A percentile compares a stretch with the other conserved stretches of the same genome.
phyloP scores from a whole-genome alignment of 35 echinoderm and acorn worm species.

The Diadema setosum region DNA sequence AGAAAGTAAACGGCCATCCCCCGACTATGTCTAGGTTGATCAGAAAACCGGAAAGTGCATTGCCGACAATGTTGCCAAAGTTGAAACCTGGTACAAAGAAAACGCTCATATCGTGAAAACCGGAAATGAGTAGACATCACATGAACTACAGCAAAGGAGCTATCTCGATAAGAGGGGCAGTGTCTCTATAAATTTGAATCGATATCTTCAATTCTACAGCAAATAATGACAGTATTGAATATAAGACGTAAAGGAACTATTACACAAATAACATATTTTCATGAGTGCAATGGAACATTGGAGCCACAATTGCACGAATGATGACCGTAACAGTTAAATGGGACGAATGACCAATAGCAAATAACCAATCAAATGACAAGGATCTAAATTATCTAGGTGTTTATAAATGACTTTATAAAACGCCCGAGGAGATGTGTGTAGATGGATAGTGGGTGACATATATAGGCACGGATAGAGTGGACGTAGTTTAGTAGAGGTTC shows the following conservation, averaged over 20 bases:
- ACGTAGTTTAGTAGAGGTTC: too few species aligned
- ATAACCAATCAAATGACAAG: too few species aligned
- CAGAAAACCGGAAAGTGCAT: slow-evolving; percentile 47
- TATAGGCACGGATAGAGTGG: too few species aligned
- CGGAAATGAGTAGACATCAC: neutral
- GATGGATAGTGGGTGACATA: too few species aligned
- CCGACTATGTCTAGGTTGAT: slow-evolving; percentile 31
- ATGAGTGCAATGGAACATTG: too few species aligned
- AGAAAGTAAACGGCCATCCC: slow-evolving; percentile 79
- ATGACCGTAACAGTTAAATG: too few species aligned
- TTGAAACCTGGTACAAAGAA: slow-evolving; percentile 8
- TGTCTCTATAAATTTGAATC: neutral
- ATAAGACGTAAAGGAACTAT: neutral
- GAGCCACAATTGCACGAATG: too few species aligned
- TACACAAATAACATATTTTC: neutral
- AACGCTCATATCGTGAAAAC: too few species aligned
- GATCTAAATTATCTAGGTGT: too few species aligned
- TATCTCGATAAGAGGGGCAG: neutral
- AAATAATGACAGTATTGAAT: neutral
- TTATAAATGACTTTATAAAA: too few species aligned
- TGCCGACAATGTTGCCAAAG: slow-evolving; percentile 47
- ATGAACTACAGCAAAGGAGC: neutral
- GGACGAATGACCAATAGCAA: too few species aligned
- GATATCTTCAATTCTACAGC: neutral
- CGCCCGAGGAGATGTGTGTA: too few species aligned